Conservation (phyloP, 2,888 invertebrate species). For the Serripes groenlandicus region DNA sequence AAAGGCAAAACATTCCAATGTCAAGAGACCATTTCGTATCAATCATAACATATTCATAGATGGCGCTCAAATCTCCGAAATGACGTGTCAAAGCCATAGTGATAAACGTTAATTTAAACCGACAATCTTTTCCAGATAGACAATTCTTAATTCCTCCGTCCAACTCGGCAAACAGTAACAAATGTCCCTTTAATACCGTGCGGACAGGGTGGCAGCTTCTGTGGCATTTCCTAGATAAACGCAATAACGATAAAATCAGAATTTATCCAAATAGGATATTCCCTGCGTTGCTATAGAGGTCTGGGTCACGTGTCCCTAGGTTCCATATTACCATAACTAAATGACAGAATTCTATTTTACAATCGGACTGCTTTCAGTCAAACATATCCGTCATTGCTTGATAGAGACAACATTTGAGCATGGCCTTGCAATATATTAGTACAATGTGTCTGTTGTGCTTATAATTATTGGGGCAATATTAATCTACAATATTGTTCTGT, state of each 20-base stretch:
- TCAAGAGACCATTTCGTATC: background rate
- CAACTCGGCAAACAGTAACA: slow-evolving; percentile 5
- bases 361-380: no score
- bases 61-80: background rate
- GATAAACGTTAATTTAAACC: background rate
- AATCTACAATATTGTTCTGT: no score
- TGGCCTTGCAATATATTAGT: no score
- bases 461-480: no score
- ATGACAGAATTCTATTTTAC: no score
- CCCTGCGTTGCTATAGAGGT: background rate
- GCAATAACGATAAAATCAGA: background rate
- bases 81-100: background rate
- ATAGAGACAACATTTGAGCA: no score
- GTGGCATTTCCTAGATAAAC: background rate
- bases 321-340: slow-evolving; percentile 1
- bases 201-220: background rate
- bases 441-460: no score
- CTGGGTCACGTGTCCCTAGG: background rate
- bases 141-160: background rate
- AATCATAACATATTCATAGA: background rate
- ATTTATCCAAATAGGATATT: background rate
- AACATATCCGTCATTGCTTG: no score
- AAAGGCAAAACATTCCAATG: background rate
- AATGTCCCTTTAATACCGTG: slow-evolving; percentile 14
- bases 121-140: slow-evolving; percentile 2